A percentile compares a stretch with the other conserved stretches of the same genome.
These are phyloP conservation scores for Harpalus rufipes DNA, from an alignment of 2,888 invertebrate species.

Conservation along the genomic window DNA sequence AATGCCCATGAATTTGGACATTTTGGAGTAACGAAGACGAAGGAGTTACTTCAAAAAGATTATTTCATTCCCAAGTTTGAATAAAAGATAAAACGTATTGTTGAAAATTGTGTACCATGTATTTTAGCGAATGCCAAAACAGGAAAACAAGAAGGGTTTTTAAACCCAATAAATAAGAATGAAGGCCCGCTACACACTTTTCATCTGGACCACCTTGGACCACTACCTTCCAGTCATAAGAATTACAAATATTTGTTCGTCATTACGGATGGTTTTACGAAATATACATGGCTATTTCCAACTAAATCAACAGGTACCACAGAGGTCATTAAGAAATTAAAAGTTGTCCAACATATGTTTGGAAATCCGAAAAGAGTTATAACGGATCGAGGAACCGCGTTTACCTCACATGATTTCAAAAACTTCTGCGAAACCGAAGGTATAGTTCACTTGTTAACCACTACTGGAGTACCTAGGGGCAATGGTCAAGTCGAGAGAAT, in stretches of 20 bases:
- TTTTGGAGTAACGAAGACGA: too few relatives aligned
- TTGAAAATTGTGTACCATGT: too few relatives aligned
- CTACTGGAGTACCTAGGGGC: slow-evolving; percentile 62
- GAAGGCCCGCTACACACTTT: too few relatives aligned
- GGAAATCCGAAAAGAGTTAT: slow-evolving; percentile 67
- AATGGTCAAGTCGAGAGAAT: slow-evolving; percentile 68
- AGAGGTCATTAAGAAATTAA: slow-evolving; percentile 68
- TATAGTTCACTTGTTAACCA: slow-evolving; percentile 63
- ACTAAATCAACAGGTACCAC: slow-evolving; percentile 59
- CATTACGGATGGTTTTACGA: not conserved
- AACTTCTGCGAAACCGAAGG: slow-evolving; percentile 64
- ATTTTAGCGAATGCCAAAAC: too few relatives aligned
- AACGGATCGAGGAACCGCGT: slow-evolving; percentile 65
- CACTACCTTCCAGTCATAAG: slow-evolving; percentile 55
- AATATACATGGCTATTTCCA: slow-evolving; percentile 3
- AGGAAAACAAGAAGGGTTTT: too few relatives aligned
- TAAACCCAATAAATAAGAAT: too few relatives aligned
- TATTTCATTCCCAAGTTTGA: too few relatives aligned
- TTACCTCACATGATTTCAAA: slow-evolving; percentile 64
- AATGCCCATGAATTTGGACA: too few relatives aligned
- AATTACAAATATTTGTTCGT: slow-evolving; percentile 5
- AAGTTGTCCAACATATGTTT: slow-evolving; percentile 53
- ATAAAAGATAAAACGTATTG: too few relatives aligned
- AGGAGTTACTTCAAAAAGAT: too few relatives aligned
- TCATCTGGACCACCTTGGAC: slow-evolving; percentile 72